Base-by-base conservation (phyloP, 2,888 invertebrate species). In the Mesorhabditis sp. region DNA sequence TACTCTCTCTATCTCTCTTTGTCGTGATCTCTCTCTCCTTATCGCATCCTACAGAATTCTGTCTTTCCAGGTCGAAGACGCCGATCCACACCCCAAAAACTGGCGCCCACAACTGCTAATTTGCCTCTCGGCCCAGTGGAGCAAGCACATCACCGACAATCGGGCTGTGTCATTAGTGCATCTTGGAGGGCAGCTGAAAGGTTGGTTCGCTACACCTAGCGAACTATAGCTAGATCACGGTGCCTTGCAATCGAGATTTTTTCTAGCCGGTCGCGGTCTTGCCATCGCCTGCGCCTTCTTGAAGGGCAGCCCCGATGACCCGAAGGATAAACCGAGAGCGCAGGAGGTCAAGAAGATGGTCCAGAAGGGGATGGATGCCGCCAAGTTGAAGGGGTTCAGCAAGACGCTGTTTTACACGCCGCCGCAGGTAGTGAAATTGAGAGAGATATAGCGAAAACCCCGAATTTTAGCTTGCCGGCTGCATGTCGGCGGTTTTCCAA, bases 81-180 rank as follows among this genome's bases (percentile, higher is more conserved):
- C 95, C 42, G 84, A 94, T 72, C 96, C 96, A 0, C 98, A 99
- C 86, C 97, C 97, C 68, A 97, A 98, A 89, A 98, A 98, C 89
- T 98, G 97, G 97, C 90, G 89, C 70, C 97, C 97, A n/a, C 97
- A 97, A 88, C 92, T 99, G 80, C 89, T 98, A 76, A 92, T 98
- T 77, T 90, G 98, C 5, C n/a, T 91, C 91, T 75, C 94, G 94
- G 89, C 89, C 93, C 66, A 93, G 92, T 82, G 91, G 91, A 81
- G 81, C 28, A 80, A 79, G 62, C 79, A 83, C 64, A 71, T 80
- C 69, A 83, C 82, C 61, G 84, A 84, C 69, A 74, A 79, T 70
- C 72, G 84, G 67, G 75, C 78, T 5, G 67, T 80, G 71, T 95
- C 95, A 87, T 90, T 98, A 86, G 91, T 98, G 84, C 91, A 95